Evolutionary conservation across 2,113 vertebrate genomes (phyloP), one percentile per base, ranked within the genome.

Genomic region (Hoplias malabaricus): DNA sequence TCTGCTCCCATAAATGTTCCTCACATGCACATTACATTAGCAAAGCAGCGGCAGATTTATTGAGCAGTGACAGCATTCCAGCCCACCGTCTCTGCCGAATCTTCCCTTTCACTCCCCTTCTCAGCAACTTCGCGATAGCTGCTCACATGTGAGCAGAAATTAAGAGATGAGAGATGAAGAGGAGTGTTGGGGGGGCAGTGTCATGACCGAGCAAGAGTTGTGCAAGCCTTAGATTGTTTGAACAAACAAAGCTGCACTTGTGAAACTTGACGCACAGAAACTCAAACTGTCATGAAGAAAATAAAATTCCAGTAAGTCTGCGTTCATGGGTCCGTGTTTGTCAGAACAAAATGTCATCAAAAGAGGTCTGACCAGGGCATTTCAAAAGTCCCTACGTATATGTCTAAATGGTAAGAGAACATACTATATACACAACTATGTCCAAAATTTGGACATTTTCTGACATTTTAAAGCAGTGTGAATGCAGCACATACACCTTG

Each of bases 241-340:
- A 87, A 78, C 81, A 88, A 89, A 90, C 88, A 90, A 80, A 70
- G 74, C 31, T 68, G 82, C 80, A 83, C 81, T 84, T 91, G 89
- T 90, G 77, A 89, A 88, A 84, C 21, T 75, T 82, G 66, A 53
- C 68, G 66, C 73, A 74, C 46, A 57, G 73, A 88, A 85, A 84
- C 62, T 76, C 71, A 88, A 85, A 84, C 62, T 76, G 81, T 77
- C 65, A 46, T 38, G 68, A 53, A 81, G 84, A 82, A 82, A 2
- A 56, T 40, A 14, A 6, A 3, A 1, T 61, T 46, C 16, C 19
- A 83, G 27, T 13, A 63, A 48, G 48, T 33, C 68, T 31, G 29
- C 19, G 72, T 63, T 31, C 46, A 27, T 27, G 27, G 43, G 9
- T 40, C 23, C 12, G 11, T 54, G 12, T 31, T 21, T 53, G 36